phyloP scores from a whole-genome alignment of 30 jellyfish, hydroid and myxozoan species.

The Pelagia noctiluca region DNA sequence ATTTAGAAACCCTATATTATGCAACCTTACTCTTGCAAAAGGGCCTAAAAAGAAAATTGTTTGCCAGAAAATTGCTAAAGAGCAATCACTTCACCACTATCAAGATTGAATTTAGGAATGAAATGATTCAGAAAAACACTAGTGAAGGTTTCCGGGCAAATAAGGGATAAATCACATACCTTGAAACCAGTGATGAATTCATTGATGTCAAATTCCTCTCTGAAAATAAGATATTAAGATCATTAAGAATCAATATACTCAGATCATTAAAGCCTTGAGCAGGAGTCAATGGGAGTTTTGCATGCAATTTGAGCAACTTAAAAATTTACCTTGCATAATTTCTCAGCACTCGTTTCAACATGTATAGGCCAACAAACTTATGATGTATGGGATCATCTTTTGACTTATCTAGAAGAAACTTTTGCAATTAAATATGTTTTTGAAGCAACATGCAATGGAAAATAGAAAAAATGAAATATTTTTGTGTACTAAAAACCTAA shows the following conservation, averaged over 20 bases:
- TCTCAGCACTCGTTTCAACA: slow-evolving; percentile 42
- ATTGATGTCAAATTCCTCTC: background rate
- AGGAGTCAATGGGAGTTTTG: no score
- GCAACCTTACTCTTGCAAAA: background rate
- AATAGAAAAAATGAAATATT: background rate
- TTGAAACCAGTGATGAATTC: background rate
- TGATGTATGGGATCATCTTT: slow-evolving; percentile 60
- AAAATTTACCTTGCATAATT: slow-evolving; percentile 55
- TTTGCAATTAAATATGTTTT: no score
- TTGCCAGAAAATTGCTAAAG: background rate
- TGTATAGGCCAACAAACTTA: slow-evolving; percentile 32
- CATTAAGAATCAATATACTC: background rate
- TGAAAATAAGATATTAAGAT: background rate
- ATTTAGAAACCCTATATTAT: no score
- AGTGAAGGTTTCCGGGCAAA: no score
- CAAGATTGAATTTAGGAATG: background rate
- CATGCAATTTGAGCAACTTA: no score
- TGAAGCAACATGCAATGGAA: background rate
- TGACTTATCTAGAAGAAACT: slow-evolving; percentile 8
- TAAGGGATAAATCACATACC: no score
- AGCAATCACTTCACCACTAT: background rate
- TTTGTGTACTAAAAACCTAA: background rate
- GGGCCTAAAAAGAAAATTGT: background rate
- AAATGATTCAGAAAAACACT: no score
- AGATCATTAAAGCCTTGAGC: no score